phyloP scores from a whole-genome alignment of 2,797 vertebrate species.

The Bradypodion ventrale region DNA sequence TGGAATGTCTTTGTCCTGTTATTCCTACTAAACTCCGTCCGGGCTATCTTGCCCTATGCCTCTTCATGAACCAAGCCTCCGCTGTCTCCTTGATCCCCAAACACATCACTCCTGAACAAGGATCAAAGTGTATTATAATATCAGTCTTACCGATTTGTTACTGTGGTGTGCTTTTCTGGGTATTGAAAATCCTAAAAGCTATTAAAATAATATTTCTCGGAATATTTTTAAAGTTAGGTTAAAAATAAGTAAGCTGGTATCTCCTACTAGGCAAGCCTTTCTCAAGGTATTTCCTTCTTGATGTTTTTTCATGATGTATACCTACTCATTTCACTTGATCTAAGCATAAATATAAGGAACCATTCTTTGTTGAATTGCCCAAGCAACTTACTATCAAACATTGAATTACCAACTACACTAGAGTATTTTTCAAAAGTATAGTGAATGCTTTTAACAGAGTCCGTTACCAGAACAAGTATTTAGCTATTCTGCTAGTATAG shows the following conservation, averaged over 20 bases:
- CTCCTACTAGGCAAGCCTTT: not conserved
- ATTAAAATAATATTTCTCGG: not conserved
- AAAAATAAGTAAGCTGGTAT: not conserved
- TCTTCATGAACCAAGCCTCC: too few species aligned
- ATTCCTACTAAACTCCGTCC: too few species aligned
- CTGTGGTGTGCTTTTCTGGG: too few species aligned
- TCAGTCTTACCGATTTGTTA: not conserved
- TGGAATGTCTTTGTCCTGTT: too few species aligned
- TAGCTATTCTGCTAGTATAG: constrained; percentile 26
- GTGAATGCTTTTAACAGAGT: constrained; percentile 24
- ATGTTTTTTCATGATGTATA: not conserved
- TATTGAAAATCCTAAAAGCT: not conserved
- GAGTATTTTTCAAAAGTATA: not conserved
- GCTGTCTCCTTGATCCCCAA: too few species aligned
- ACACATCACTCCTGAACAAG: not conserved
- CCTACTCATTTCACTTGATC: not conserved
- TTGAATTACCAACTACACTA: not conserved
- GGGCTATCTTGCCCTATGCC: too few species aligned
- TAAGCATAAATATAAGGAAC: not conserved
- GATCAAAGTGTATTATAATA: not conserved
- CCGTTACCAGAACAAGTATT: constrained; percentile 58
- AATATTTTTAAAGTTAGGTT: not conserved
- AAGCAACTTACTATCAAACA: not conserved
- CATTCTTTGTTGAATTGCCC: not conserved
- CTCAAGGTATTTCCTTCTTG: not conserved